Conservation (phyloP, 1,140 invertebrate species). For the Pachyrhynchus sulphureomaculatus region DNA sequence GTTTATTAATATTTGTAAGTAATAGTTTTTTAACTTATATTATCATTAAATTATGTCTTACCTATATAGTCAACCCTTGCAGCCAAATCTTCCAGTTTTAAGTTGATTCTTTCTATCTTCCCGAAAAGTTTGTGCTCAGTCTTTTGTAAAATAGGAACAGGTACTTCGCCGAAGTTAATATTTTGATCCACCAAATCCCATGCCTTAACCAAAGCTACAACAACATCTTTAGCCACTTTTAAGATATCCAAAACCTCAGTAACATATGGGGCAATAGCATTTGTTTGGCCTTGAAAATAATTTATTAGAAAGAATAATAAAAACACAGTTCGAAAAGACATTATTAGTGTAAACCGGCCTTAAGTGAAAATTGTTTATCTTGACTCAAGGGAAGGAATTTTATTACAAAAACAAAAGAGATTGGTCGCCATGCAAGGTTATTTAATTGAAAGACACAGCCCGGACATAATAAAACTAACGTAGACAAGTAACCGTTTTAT, state of each 20-base stretch:
- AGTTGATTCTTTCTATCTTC: slow-evolving; percentile 41
- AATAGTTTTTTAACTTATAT: no score
- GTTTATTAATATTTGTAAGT: no score
- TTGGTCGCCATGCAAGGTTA: background rate
- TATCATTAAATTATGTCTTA: slow-evolving; percentile 4
- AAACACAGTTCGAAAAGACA: background rate
- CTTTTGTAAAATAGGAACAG: slow-evolving; percentile 56
- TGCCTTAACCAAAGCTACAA: slow-evolving; percentile 59
- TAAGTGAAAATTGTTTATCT: no score
- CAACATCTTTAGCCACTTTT: slow-evolving; percentile 60
- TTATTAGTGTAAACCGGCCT: no score
- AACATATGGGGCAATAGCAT: background rate
- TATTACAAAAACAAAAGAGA: background rate
- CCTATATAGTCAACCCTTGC: slow-evolving; percentile 49
- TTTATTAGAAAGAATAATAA: background rate
- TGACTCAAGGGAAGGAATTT: no score
- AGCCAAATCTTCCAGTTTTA: slow-evolving; percentile 34
- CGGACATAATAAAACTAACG: background rate
- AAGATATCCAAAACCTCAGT: slow-evolving; percentile 58
- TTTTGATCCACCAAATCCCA: slow-evolving; percentile 62
- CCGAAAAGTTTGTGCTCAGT: slow-evolving; percentile 47
- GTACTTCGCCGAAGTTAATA: slow-evolving; percentile 56
- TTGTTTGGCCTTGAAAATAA: background rate
- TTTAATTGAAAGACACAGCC: background rate
- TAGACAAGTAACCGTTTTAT: background rate